Percentiles rank a stretch among this genome's conserved stretches.
phyloP scores from a whole-genome alignment of 2,888 invertebrate species.

The Acanthosepion pharaonis region DNA sequence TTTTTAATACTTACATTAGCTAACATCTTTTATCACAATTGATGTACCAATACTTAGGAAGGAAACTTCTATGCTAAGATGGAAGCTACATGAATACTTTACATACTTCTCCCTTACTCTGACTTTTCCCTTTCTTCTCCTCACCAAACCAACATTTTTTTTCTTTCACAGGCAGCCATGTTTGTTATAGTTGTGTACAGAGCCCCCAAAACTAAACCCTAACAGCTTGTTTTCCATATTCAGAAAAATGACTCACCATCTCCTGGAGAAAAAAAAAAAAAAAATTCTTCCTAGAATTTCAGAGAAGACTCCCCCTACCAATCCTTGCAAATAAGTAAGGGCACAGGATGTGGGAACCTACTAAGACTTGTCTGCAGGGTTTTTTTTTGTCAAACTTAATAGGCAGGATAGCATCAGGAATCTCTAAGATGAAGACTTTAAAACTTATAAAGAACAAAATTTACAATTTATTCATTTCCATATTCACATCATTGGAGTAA shows the following conservation, averaged over 20 bases:
- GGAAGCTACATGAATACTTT: background rate
- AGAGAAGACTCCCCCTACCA: background rate
- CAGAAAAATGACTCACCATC: constrained; percentile 24
- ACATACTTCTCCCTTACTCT: background rate
- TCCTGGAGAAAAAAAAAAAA: background rate
- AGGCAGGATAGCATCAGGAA: background rate
- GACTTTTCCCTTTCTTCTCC: no score
- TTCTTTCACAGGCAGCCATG: background rate
- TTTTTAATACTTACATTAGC: background rate
- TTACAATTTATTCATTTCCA: background rate
- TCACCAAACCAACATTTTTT: no score
- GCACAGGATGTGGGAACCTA: constrained; percentile 21
- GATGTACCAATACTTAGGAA: background rate
- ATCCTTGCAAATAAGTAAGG: background rate
- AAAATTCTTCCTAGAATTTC: background rate
- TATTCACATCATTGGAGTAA: no score
- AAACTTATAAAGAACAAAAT: background rate
- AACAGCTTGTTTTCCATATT: background rate
- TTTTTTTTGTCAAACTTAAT: background rate
- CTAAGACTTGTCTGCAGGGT: background rate
- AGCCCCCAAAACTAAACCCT: background rate
- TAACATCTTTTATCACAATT: background rate
- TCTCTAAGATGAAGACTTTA: background rate
- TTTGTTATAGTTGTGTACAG: background rate
- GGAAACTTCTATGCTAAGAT: background rate